Base-by-base conservation (phyloP, 1,140 invertebrate species). In the Tachypleus tridentatus region DNA sequence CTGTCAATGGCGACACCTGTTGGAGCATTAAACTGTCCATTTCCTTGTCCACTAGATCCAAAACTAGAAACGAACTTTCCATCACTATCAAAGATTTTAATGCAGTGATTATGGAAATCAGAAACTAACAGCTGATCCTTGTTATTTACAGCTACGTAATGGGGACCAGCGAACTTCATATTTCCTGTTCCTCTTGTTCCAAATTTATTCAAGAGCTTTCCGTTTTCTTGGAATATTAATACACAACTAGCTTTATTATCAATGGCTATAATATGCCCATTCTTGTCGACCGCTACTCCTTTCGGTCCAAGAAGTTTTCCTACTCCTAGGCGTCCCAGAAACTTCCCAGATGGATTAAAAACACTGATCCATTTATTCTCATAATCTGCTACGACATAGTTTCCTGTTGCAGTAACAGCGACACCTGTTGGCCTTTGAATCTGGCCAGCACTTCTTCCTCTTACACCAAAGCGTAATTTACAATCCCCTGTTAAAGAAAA, bases 21-120 rank as follows among this genome's bases (percentile, higher is more conserved):
- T 4, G 84, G 84, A 9, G 82, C 76, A 71, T 84, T 82, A 60
- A 85, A 72, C 69, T 82, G 77, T 6, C 80, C 81, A 49, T 76
- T 73, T 9, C 75, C 77, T 10, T 76, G 74, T 7, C 83, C 82
- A 48, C 72, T 70, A 48, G 72, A 69, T 47, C 80, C 80, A 73
- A 82, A 81, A 66, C 76, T 76, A 63, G 72, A 75, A 58, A 79
- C 63, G 67, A 80, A 78, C 29, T 71, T 75, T 8, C 80, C 79
- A 68, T 76, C 72, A 11, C 75, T 72, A 49, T 74, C 70, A 64
- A 79, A 77, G 49, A 81, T 73, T 67, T 79, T 84, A 65, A 94
- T 85, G 53, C 91, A 82, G 76, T 95, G 85, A 76, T 95, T 94
- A 66, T 89, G 84, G 0, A 91, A 93, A 79, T 97, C 92, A 3